Evolutionary conservation across 2,797 vertebrate genomes (phyloP), one percentile per base, ranked within the genome.

Genomic region (Lates japonicus): DNA sequence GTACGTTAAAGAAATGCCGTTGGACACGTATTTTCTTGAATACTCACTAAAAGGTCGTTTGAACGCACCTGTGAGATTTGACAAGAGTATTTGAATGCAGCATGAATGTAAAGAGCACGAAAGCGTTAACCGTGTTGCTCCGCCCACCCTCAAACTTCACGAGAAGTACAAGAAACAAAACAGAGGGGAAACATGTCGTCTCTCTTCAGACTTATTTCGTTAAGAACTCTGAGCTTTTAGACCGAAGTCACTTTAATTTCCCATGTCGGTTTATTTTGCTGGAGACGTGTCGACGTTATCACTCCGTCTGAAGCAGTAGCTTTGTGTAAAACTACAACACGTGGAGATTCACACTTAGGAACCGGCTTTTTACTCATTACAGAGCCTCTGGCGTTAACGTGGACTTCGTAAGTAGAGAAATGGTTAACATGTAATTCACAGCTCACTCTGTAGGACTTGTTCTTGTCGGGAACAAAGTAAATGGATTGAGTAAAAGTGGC

Each of bases 261-360:
- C 35, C 16, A 9, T 3, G 2, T 1, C 17, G 12, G 1, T 39
- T 44, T 31, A 7, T 31, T 44, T 8, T 19, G 19, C 9, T 33
- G 31, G 20, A 46, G 2, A 2, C 5, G 8, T 0, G 5, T 5
- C 4, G 5, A 0, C 13, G 7, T 3, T 35, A 1, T 20, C 16
- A 0, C 31, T 5, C 16, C 1, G 46, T 1, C 5, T 10, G 17
- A 0, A 4, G 39, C 51, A 5, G 65, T 4, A 3, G 49, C 33
- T 65, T 59, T 48, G 51, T 49, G 58, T 51, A 4, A 13, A 52
- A 70, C 57, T 41, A 49, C 73, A 86, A 79, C 91, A 90, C 87
- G 89, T 91, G 88, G 82, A 59, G 4, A 16, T 5, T 12, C 35
- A 37, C 44, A 1, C 22, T 10, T 7, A 46, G 17, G 1, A 59